A percentile compares a stretch with the other conserved stretches of the same genome.
Evolutionary conservation across 2,113 vertebrate species (phyloP).

Genomic region (Gasterosteus aculeatus): DNA sequence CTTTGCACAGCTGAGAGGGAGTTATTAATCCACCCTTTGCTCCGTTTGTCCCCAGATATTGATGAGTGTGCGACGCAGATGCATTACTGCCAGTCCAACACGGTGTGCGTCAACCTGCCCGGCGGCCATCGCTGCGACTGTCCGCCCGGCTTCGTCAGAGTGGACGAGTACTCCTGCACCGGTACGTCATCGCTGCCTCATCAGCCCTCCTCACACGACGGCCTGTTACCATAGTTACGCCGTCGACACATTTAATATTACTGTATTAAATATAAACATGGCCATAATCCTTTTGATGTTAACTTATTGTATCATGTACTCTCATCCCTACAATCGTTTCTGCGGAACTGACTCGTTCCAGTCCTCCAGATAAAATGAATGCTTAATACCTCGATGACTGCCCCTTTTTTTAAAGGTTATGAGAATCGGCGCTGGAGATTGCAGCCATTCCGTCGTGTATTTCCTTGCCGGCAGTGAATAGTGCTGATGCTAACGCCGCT

Average conservation of each 20-base stretch:
- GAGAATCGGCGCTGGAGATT: conserved; percentile 4
- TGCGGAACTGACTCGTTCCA: too few species aligned
- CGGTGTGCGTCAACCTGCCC: conserved; percentile 90
- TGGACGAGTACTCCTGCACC: conserved; percentile 96
- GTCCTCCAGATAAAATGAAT: conserved; percentile 11
- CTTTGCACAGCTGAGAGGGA: not conserved
- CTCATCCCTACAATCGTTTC: too few species aligned
- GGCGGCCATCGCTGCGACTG: conserved; percentile 94
- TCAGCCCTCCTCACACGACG: not conserved
- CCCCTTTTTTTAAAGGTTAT: conserved; percentile 16
- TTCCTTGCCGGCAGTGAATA: not conserved
- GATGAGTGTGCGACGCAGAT: conserved; percentile 94
- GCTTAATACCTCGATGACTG: not conserved
- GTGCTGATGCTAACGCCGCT: not conserved
- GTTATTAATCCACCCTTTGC: conserved; percentile 30
- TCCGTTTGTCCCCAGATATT: conserved; percentile 84
- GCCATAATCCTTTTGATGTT: not conserved
- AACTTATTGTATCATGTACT: too few species aligned
- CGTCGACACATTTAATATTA: not conserved
- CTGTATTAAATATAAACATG: too few species aligned
- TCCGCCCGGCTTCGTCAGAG: conserved; percentile 87
- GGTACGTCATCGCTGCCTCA: conserved; percentile 78
- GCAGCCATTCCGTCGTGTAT: conserved; percentile 23
- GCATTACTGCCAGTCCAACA: conserved; percentile 96
- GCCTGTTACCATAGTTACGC: not conserved